Conservation (phyloP, 2,797 vertebrate species). For the Acrossocheilus wenchowensis region DNA sequence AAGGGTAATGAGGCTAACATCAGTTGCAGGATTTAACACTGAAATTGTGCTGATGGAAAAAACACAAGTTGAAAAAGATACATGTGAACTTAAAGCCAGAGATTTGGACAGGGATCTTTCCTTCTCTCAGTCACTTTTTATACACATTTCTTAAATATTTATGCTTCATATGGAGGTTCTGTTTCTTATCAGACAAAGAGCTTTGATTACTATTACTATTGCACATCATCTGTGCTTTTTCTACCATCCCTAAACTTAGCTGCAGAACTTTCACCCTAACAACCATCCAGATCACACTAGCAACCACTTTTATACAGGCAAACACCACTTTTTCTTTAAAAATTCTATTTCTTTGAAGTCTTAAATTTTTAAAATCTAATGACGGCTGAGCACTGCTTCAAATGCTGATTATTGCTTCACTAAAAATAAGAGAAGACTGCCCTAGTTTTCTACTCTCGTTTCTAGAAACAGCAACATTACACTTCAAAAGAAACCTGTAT, state of each 20-base stretch:
- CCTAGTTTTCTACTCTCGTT: constrained; percentile 24
- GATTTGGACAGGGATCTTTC: background rate
- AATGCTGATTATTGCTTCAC: constrained; percentile 29
- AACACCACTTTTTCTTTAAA: background rate
- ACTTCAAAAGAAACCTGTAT: background rate
- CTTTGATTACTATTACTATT: background rate
- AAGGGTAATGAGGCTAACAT: constrained; percentile 11
- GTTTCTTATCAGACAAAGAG: background rate
- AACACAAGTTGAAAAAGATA: background rate
- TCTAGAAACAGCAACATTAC: constrained; percentile 20
- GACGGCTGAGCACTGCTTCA: background rate
- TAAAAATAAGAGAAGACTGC: constrained; percentile 23
- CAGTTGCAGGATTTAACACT: background rate
- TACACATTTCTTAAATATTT: background rate
- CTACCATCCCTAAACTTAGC: background rate
- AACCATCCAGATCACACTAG: background rate
- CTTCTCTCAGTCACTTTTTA: background rate
- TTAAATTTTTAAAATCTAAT: background rate
- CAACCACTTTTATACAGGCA: background rate
- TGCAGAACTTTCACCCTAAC: background rate
- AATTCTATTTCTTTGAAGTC: background rate
- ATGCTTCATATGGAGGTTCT: background rate
- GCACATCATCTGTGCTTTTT: background rate
- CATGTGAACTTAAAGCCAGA: background rate
- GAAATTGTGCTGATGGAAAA: background rate